Conservation (phyloP, 1,140 invertebrate genomes). For the Cheumatopsyche charites region DNA sequence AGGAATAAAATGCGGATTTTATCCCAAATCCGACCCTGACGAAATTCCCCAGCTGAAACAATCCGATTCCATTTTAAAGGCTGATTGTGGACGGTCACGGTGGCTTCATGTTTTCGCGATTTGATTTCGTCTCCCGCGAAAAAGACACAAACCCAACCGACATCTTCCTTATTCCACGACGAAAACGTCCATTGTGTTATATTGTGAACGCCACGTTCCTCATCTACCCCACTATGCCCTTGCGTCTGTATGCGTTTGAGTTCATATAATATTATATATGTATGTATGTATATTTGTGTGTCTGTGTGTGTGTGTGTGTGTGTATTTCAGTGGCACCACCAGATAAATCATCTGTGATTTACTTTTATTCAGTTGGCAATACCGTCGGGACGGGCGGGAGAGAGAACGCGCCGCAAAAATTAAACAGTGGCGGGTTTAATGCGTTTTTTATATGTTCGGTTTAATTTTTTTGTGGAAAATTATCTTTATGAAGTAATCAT, state of each 20-base stretch:
- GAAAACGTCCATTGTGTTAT: slow-evolving; percentile 31
- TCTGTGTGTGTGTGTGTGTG: slow-evolving; percentile 37
- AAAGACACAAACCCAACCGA: too few species aligned
- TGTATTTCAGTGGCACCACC: slow-evolving; percentile 15
- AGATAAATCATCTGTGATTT: slow-evolving; percentile 49
- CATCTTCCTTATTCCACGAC: neutral
- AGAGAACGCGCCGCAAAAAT: slow-evolving; percentile 17
- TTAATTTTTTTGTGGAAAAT: too few species aligned
- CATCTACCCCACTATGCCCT: too few species aligned
- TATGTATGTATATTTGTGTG: slow-evolving; percentile 35
- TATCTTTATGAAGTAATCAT: too few species aligned
- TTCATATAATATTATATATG: too few species aligned
- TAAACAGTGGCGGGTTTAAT: neutral
- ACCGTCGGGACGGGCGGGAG: slow-evolving; percentile 44
- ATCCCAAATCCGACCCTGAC: neutral
- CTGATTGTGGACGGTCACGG: neutral
- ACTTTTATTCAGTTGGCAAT: slow-evolving; percentile 49
- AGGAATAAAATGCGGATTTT: too few species aligned
- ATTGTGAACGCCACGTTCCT: too few species aligned
- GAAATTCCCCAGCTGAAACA: slow-evolving; percentile 9
- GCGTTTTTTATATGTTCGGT: too few species aligned
- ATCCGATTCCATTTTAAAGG: slow-evolving; percentile 17
- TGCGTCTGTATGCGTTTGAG: too few species aligned
- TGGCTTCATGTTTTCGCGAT: slow-evolving; percentile 38
- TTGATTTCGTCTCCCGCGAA: slow-evolving; percentile 35